These are phyloP conservation scores for Lytechinus pictus DNA, from an alignment of 35 echinoderm and acorn worm genomes.

Conservation along the genomic window DNA sequence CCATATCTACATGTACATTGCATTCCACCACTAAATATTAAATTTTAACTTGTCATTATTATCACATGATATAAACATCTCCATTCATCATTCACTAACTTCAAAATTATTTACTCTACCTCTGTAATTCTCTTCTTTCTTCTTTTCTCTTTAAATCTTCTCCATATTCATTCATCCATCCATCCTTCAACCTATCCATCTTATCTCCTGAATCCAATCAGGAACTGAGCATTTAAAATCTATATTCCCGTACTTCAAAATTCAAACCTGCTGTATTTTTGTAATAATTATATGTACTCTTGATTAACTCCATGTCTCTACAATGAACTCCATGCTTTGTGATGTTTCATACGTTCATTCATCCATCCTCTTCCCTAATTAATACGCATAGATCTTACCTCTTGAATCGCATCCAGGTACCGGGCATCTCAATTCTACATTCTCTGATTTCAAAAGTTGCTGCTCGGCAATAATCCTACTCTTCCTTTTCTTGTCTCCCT, in stretches of 20 bases:
- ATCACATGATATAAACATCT: too few relatives aligned
- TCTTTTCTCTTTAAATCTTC: too few relatives aligned
- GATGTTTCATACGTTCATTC: not conserved
- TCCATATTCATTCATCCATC: too few relatives aligned
- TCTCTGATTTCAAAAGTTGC: slow-evolving; percentile 79
- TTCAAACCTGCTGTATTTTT: slow-evolving; percentile 73
- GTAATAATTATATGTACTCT: not conserved
- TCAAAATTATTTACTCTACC: too few relatives aligned
- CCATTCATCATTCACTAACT: too few relatives aligned
- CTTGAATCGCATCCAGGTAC: slow-evolving; percentile 95
- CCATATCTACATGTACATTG: too few relatives aligned
- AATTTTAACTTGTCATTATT: too few relatives aligned
- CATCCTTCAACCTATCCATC: not conserved
- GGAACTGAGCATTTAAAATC: slow-evolving; percentile 85
- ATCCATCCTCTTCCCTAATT: not conserved
- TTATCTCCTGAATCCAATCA: slow-evolving; percentile 89
- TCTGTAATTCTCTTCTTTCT: too few relatives aligned
- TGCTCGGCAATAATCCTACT: slow-evolving; percentile 74
- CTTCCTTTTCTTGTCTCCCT: slow-evolving; percentile 69
- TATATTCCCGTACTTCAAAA: slow-evolving; percentile 73
- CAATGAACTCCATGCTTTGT: too few relatives aligned
- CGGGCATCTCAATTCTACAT: slow-evolving; percentile 85
- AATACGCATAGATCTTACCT: slow-evolving; percentile 47
- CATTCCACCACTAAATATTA: too few relatives aligned
- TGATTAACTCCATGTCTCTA: too few relatives aligned